Evolutionary conservation across 2,888 invertebrate species (phyloP), one percentile per base, ranked within the genome.

Genomic region (Tinea pellionella): DNA sequence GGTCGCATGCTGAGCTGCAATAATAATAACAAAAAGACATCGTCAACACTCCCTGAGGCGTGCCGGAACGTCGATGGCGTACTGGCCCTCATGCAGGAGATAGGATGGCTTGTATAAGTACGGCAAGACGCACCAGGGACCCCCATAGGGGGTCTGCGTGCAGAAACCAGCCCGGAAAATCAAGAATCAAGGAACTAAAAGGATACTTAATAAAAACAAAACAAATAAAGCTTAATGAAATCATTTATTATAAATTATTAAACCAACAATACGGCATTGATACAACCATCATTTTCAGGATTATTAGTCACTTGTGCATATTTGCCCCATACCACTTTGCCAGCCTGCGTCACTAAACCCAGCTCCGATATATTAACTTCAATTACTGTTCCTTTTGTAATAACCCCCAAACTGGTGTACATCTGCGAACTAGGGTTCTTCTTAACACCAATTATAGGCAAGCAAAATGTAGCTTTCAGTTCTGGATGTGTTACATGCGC

Each of bases 321-420:
- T 89, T 99, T 99, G 62, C 99, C 99, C 99, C 99, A 99, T 0
- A 99, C 97, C 57, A 99, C 98, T 90, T 98, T 99, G 62, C 99
- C 99, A 8, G 96, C 95, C 78, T 98, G 98, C 0, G 99, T 99
- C 0, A 99, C 99, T 63, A 99, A 89, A 88, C 99, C 99, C 63
- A 99, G 89, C 83, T 99, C 99, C 6, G 97, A 98, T 68, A 99
- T 97, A 76, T 99, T 99, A 0, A 99, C 94, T 90, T 99, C 98
- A 62, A 99, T 93, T 0, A 99, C 93, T 0, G 98, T 99, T 75
- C 98, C 98, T 87, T 99, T 99, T 0, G 99, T 99, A 59, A 99
- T 98, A 2, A 99, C 98, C 1, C 99, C 99, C 61, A 99, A 88
- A 62, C 94, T 94, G 0, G 99, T 99, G 78, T 96, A 99, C 94